Conservation (phyloP, 2,797 vertebrate species). For the Nannoperca australis region DNA sequence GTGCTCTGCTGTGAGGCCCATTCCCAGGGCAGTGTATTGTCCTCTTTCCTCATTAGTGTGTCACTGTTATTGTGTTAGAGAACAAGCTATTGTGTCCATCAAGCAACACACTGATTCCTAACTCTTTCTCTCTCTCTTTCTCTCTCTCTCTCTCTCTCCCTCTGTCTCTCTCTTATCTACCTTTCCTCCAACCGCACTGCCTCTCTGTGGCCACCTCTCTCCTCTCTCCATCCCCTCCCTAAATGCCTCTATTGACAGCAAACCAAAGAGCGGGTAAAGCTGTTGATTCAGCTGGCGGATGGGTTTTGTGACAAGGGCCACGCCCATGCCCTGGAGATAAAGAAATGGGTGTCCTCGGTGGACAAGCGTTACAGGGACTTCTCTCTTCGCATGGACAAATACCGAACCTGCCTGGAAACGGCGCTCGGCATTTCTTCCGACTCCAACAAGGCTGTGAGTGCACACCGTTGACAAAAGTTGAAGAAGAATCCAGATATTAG, state of each 20-base stretch:
- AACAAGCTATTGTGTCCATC: slow-evolving; percentile 72
- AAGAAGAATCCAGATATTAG: background rate
- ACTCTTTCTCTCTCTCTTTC: slow-evolving; percentile 53
- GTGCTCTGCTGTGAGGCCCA: slow-evolving; percentile 69
- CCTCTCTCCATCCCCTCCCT: slow-evolving; percentile 54
- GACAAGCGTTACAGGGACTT: slow-evolving; percentile 99
- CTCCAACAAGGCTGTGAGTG: slow-evolving; percentile 95
- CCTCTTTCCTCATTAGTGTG: slow-evolving; percentile 67
- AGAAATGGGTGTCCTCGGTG: slow-evolving; percentile 99
- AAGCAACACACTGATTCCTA: slow-evolving; percentile 69
- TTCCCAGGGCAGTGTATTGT: slow-evolving; percentile 74
- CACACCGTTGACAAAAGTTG: background rate
- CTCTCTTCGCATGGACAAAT: slow-evolving; percentile 99
- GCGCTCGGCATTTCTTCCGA: slow-evolving; percentile 97
- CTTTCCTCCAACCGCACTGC: slow-evolving; percentile 59
- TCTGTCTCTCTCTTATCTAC: slow-evolving; percentile 60
- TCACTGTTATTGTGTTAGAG: slow-evolving; percentile 79
- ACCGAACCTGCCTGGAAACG: slow-evolving; percentile 95
- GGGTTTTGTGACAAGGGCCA: slow-evolving; percentile 99
- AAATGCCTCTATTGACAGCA: slow-evolving; percentile 87
- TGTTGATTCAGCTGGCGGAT: slow-evolving; percentile 99
- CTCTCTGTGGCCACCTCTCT: slow-evolving; percentile 53
- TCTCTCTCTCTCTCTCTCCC: slow-evolving; percentile 26
- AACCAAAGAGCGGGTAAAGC: slow-evolving; percentile 99
- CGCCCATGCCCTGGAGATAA: slow-evolving; percentile 97